Conservation (phyloP, 2,797 vertebrate genomes). For the Ctenosaura bakeri region DNA sequence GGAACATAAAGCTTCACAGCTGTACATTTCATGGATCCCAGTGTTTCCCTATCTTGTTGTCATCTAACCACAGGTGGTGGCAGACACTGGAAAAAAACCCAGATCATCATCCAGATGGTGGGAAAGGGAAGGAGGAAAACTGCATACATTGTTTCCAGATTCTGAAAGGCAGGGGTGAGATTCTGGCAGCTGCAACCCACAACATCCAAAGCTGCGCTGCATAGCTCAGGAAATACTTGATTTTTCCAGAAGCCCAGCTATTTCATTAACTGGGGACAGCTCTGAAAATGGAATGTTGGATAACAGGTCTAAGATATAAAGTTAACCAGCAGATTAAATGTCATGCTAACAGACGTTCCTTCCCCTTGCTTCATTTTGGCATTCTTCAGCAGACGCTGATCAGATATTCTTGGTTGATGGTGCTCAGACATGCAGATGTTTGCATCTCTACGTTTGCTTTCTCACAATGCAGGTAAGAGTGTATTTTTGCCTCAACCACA, state of each 20-base stretch:
- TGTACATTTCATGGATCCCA: slow-evolving; percentile 43
- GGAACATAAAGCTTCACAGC: slow-evolving; percentile 38
- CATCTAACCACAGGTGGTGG: slow-evolving; percentile 31
- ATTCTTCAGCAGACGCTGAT: too few species aligned
- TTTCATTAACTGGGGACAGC: background rate
- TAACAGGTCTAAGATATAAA: background rate
- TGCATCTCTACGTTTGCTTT: background rate
- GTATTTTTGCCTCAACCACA: background rate
- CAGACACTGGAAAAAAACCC: slow-evolving; percentile 41
- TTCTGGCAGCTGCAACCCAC: background rate
- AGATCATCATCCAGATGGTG: slow-evolving; percentile 61
- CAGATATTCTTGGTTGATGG: background rate
- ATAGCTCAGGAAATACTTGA: background rate
- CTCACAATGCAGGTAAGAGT: background rate
- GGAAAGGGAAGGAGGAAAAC: slow-evolving; percentile 28
- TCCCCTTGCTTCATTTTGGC: background rate
- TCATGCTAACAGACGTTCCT: background rate
- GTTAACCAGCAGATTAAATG: too few species aligned
- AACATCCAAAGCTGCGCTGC: background rate
- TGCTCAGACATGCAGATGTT: background rate
- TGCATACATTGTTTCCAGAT: slow-evolving; percentile 16
- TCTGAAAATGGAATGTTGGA: background rate
- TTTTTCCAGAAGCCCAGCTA: slow-evolving; percentile 1
- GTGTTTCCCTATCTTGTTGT: slow-evolving; percentile 45
- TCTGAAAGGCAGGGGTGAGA: slow-evolving; percentile 37